Evolutionary conservation across 2,797 vertebrate species (phyloP), one percentile per base, ranked within the genome.

Genomic region (Lindbergichthys nudifrons): DNA sequence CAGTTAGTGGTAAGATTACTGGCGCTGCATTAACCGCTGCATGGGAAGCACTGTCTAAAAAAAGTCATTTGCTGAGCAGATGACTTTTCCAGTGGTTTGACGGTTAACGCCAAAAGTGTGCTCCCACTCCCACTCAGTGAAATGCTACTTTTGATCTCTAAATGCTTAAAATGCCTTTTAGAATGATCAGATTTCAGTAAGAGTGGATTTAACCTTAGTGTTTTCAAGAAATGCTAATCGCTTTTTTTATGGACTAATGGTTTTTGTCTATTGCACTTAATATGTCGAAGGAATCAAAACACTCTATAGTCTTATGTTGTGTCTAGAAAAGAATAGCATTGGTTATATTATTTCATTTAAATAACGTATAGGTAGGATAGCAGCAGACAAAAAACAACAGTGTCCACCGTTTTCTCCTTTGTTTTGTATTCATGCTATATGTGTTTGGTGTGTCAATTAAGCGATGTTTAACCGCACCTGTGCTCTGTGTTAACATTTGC

Each of bases 1-100:
- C 70, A 81, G 86, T 92, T 82, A 87, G 89, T 89, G 94, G 94
- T 95, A 95, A 95, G 94, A 92, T 80, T 68, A 75, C 62, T 51
- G 73, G 80, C 18, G 32, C 58, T 88, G 68, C 73, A 70, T 83
- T 85, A 82, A 85, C 75, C 78, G 76, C 89, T 91, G 92, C 91
- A 94, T 94, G 93, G 75, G 68, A 91, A 82, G 73, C 79, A 73
- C 73, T 61, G 46, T 82, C 73, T 79, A 69, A 78, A 80, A 13
- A 75, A 91, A 87, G 86, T 85, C 79, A 89, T 93, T 82, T 80
- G 53, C 64, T 65, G 65, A 81, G 65, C 42, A 51, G 61, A 88
- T 93, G 83, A 83, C 82, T 91, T 92, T 88, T 71, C 43, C 62
- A 61, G 54, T 73, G 65, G 68, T 82, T 81, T 81, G 64, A 68